Evolutionary conservation across 2,113 vertebrate species (phyloP).

Genomic region (Callorhinus ursinus): DNA sequence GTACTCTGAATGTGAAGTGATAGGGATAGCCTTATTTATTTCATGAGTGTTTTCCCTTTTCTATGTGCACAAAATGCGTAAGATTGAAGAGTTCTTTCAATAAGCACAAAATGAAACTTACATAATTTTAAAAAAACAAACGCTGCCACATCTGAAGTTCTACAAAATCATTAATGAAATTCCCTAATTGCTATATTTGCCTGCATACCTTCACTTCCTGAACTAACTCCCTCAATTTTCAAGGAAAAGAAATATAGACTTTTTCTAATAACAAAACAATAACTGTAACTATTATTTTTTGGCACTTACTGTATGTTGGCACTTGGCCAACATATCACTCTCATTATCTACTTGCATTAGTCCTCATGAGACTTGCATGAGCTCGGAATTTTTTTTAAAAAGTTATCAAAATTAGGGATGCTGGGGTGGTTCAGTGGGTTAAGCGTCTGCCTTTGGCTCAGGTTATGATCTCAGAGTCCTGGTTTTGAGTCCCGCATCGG

Average conservation of each 20-base stretch:
- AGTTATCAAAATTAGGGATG: background rate
- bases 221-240: conserved; percentile 7
- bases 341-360: background rate
- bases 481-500: too few species aligned
- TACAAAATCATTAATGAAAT: background rate
- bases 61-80: background rate
- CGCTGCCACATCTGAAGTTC: background rate
- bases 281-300: background rate
- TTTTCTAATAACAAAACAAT: background rate
- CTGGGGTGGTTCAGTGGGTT: too few species aligned
- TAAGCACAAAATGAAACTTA: background rate
- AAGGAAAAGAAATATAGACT: background rate
- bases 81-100: background rate
- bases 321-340: background rate
- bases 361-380: background rate
- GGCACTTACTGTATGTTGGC: background rate
- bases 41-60: background rate
- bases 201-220: background rate
- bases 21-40: background rate
- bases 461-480: too few species aligned
- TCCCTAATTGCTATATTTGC: background rate
- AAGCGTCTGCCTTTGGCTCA: too few species aligned
- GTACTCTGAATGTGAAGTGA: background rate
- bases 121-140: background rate
- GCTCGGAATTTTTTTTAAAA: background rate